Base-by-base conservation (phyloP, 2,113 vertebrate species). In the Galemys pyrenaicus region DNA sequence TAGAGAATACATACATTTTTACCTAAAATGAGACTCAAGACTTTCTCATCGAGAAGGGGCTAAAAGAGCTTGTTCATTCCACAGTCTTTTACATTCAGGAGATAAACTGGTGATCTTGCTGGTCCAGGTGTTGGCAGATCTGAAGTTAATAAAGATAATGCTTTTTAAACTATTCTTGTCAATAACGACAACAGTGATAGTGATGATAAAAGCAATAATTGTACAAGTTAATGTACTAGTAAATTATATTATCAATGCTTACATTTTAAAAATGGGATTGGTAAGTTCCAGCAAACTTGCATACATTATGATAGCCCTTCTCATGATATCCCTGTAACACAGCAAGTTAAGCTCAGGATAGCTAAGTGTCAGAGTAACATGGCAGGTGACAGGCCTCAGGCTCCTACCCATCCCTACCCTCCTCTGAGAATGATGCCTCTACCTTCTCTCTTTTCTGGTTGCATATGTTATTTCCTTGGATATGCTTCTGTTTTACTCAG, bases 1-100 rank as follows among this genome's bases (percentile, higher is more conserved):
- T 32, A 96, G 88, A 96, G 37, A 89, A 22, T 87, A 83, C 78
- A 11, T 49, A 54, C 78, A 77, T 89, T 46, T 94, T 92, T 64
- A 73, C 49, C 62, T 41, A 11, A 87, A 94, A 89, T 35, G 60
- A 95, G 22, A 51, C 67, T 91, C 65, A 89, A 92, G 91, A 13
- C 41, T n/a, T 75, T 94, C 44, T 62, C 39, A 87, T 19, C 1
- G 79, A 71, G 90, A 89, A 78, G 5, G 73, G 75, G 83, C 46
- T 70, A 41, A 58, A 73, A 7, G 0, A 49, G 15, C 54, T 39
- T 20, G 4, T 54, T 35, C 62, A 15, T 1, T 41, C 85, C 62
- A 24, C 17, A 70, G 44, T 1, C 56, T 44, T 56, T 3, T 22
- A 11, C n/a, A 16, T 9, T n/a, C 62, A 56, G 54, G 4, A 54